Percentiles rank a stretch among this genome's conserved stretches.
These are phyloP conservation scores for Dermatemys mawii DNA, from an alignment of 2,113 vertebrate genomes.

Conservation along the genomic window DNA sequence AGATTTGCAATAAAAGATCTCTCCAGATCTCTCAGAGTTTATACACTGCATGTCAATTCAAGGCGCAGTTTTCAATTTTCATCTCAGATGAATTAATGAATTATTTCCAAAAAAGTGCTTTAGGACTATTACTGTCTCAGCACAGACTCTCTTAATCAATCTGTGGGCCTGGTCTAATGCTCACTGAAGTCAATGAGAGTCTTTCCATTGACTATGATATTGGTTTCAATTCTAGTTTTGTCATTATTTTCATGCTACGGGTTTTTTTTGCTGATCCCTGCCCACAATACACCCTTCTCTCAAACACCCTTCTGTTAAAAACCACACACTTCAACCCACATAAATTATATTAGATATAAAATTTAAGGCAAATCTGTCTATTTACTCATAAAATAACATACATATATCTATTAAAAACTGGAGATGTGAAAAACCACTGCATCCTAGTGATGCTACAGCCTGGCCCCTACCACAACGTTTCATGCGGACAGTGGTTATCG, in stretches of 20 bases:
- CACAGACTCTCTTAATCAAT: background rate
- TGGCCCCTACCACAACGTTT: background rate
- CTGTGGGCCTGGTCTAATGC: background rate
- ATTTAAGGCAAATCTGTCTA: background rate
- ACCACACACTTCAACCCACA: background rate
- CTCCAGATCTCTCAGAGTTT: conserved; percentile 2
- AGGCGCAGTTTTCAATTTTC: background rate
- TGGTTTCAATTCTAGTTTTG: background rate
- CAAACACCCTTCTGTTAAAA: background rate
- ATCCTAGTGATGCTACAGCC: background rate
- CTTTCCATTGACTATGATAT: background rate
- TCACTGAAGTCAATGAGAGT: conserved; percentile 17
- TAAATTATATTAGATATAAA: background rate
- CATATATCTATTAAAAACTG: background rate
- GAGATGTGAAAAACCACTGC: background rate
- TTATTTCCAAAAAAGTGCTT: background rate
- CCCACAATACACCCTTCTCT: background rate
- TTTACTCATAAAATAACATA: background rate
- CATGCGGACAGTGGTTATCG: background rate
- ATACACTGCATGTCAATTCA: background rate
- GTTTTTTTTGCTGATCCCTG: background rate
- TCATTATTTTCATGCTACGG: background rate
- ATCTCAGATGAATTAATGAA: conserved; percentile 26
- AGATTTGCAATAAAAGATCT: conserved; percentile 13
- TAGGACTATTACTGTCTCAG: background rate